These are phyloP conservation scores for Nymphalis urticae DNA, from an alignment of 2,888 invertebrate genomes.

Conservation along the genomic window DNA sequence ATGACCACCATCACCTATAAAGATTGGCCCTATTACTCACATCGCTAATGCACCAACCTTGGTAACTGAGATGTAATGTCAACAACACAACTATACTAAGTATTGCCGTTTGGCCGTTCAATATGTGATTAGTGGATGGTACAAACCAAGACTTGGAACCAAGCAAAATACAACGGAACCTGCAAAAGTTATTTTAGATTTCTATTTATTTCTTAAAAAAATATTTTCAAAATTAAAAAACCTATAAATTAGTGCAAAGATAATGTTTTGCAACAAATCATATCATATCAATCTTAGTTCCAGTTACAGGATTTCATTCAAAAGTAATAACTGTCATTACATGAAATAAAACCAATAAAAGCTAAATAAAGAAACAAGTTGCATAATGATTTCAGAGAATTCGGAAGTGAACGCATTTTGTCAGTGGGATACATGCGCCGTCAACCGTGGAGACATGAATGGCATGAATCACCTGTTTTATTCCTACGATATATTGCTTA, in stretches of 20 bases:
- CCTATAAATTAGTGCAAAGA: neutral
- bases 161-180: no score
- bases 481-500: neutral
- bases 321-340: constrained; percentile 17
- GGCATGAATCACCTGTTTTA: constrained; percentile 43
- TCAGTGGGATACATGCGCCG: constrained; percentile 54
- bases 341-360: constrained; percentile 20
- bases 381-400: constrained; percentile 49
- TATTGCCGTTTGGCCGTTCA: neutral
- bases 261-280: constrained; percentile 1
- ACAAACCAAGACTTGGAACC: no score
- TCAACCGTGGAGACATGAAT: constrained; percentile 41
- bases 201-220: no score
- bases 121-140: neutral
- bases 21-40: no score
- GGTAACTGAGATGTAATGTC: no score
- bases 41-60: no score
- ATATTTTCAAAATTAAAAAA: neutral
- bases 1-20: no score
- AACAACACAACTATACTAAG: neutral
- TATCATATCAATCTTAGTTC: constrained; percentile 19
- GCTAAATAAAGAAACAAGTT: constrained; percentile 41
- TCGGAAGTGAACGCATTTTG: constrained; percentile 67
- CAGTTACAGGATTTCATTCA: constrained; percentile 18
- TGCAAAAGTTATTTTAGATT: no score